Percentiles rank a stretch among this genome's conserved stretches.
Evolutionary conservation across 2,797 vertebrate genomes (phyloP).

Genomic region (Echiichthys vipera): DNA sequence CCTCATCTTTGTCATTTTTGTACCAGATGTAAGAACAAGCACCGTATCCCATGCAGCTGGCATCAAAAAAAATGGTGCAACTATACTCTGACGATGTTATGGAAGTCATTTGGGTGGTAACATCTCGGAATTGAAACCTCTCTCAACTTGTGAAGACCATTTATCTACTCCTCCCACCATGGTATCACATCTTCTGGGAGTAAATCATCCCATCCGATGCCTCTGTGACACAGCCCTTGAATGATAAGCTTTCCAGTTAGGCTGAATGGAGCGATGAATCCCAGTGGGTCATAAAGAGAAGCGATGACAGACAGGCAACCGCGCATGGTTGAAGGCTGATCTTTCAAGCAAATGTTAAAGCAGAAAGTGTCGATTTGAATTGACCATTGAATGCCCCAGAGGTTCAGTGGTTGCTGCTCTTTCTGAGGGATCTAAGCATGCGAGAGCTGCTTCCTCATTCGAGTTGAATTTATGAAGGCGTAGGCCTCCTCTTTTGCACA

Average conservation of each 20-base stretch:
- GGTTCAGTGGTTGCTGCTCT: conserved; percentile 15
- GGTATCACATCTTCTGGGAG: not conserved
- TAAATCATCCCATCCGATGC: conserved; percentile 12
- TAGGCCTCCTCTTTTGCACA: too few relatives aligned
- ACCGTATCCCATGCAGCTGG: conserved; percentile 42
- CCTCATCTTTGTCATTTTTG: conserved; percentile 7
- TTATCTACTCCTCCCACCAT: conserved; percentile 12
- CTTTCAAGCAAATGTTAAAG: conserved; percentile 17
- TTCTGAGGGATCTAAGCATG: conserved; percentile 22
- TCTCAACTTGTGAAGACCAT: not conserved
- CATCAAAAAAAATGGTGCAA: conserved; percentile 50
- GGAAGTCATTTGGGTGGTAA: too few relatives aligned
- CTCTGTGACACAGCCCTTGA: conserved; percentile 16
- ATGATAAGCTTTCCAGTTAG: conserved; percentile 24
- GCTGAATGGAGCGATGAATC: conserved; percentile 19
- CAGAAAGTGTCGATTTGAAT: conserved; percentile 6
- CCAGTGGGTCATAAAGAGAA: conserved; percentile 20
- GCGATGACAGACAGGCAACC: conserved; percentile 5
- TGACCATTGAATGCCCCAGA: not conserved
- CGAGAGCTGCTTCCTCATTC: too few relatives aligned
- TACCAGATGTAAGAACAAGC: conserved; percentile 34
- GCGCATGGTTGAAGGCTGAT: conserved; percentile 1
- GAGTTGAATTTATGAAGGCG: too few relatives aligned
- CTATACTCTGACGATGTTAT: too few relatives aligned
- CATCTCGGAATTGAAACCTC: not conserved